A percentile compares a stretch with the other conserved stretches of the same genome.
Conservation (phyloP, 2,888 invertebrate species). For the Allolobophora icterica region DNA sequence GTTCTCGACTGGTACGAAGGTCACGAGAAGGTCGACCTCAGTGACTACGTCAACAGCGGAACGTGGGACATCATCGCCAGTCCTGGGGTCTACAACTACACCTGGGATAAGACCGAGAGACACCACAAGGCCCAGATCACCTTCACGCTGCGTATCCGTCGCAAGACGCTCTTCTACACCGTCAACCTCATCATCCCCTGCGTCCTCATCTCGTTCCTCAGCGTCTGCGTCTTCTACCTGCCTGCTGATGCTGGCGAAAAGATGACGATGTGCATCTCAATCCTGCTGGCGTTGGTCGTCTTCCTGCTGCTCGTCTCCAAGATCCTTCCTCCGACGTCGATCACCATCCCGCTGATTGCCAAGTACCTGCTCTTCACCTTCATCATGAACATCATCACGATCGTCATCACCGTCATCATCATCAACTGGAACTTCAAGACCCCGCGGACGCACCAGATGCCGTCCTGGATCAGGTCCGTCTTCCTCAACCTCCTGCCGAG, state of each 20-base stretch:
- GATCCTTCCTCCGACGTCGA: slow-evolving; percentile 96
- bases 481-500: slow-evolving; percentile 94
- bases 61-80: slow-evolving; percentile 65
- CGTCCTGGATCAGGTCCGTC: slow-evolving; percentile 91
- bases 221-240: slow-evolving; percentile 92
- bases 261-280: slow-evolving; percentile 84
- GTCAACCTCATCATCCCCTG: slow-evolving; percentile 99
- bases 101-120: slow-evolving; percentile 53
- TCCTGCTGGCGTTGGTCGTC: slow-evolving; percentile 98
- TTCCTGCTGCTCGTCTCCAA: slow-evolving; percentile 97
- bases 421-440: slow-evolving; percentile 99
- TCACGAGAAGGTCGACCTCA: slow-evolving; percentile 56
- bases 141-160: slow-evolving; percentile 81
- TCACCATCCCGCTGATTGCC: slow-evolving; percentile 96
- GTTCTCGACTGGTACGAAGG: slow-evolving; percentile 46
- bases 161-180: slow-evolving; percentile 98
- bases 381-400: slow-evolving; percentile 99
- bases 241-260: slow-evolving; percentile 99
- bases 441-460: slow-evolving; percentile 96
- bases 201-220: slow-evolving; percentile 94
- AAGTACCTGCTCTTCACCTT: slow-evolving; percentile 98
- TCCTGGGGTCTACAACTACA: slow-evolving; percentile 54
- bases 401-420: slow-evolving; percentile 96
- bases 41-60: slow-evolving; percentile 64
- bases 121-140: slow-evolving; percentile 72